These are phyloP conservation scores for Nomada lathburiana DNA, from an alignment of 2,888 invertebrate species.

Conservation along the genomic window DNA sequence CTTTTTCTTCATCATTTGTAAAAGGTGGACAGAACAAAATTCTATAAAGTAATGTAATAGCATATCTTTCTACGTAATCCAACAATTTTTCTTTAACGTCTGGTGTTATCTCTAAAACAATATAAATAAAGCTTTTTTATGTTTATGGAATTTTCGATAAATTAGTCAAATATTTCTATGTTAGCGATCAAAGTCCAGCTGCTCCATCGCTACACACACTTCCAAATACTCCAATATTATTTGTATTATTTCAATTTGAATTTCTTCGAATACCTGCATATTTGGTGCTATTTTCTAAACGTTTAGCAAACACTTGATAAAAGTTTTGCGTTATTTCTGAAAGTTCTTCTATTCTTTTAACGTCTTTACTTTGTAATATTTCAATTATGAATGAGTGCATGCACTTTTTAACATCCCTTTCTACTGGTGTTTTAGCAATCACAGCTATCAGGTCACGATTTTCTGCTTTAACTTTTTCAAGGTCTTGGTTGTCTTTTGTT, in stretches of 20 bases:
- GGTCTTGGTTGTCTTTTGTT: slow-evolving; percentile 85
- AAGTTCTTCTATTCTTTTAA: slow-evolving; percentile 91
- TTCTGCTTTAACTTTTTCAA: slow-evolving; percentile 85
- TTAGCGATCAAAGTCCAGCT: too few species aligned
- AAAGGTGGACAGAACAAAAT: slow-evolving; percentile 94
- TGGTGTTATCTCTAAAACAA: slow-evolving; percentile 86
- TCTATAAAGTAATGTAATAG: slow-evolving; percentile 95
- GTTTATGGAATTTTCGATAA: neutral
- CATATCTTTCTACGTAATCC: slow-evolving; percentile 97
- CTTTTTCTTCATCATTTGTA: slow-evolving; percentile 97
- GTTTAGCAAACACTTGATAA: slow-evolving; percentile 92
- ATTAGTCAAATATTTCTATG: neutral
- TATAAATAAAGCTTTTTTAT: neutral
- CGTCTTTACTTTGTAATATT: slow-evolving; percentile 87
- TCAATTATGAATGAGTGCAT: slow-evolving; percentile 89
- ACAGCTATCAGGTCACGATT: slow-evolving; percentile 78
- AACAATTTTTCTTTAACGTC: slow-evolving; percentile 93
- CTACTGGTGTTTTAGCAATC: slow-evolving; percentile 80
- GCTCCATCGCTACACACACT: too few species aligned
- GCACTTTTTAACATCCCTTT: slow-evolving; percentile 89
- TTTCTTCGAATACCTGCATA: slow-evolving; percentile 85
- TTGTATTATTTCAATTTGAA: slow-evolving; percentile 12
- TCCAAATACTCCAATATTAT: neutral
- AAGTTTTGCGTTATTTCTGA: slow-evolving; percentile 96
- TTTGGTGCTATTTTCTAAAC: slow-evolving; percentile 88